Conservation (phyloP, 1,140 invertebrate genomes). For the Papilio machaon region DNA sequence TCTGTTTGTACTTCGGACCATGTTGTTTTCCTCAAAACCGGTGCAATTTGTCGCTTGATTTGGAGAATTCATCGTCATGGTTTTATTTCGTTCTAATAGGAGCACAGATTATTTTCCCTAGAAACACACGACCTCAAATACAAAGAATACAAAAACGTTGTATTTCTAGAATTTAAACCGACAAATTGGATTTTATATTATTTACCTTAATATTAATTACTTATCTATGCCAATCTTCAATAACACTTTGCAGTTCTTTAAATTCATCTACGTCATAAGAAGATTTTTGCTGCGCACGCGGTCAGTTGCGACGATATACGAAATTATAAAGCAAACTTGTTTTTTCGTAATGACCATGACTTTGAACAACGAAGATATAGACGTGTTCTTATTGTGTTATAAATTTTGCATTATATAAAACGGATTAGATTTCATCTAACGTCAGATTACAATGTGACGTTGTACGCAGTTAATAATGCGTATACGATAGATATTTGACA, state of each 20-base stretch:
- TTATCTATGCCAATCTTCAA: not conserved
- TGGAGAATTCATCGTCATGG: not conserved
- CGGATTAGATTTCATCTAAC: not conserved
- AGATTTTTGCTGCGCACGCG: not conserved
- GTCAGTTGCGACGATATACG: not conserved
- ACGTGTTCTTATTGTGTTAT: not conserved
- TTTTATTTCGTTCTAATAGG: not conserved
- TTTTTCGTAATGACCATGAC: not conserved
- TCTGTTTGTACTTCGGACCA: not conserved
- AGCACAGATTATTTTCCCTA: not conserved
- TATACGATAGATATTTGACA: too few species aligned
- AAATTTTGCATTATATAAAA: not conserved
- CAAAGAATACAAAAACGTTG: not conserved
- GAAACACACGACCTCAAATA: not conserved
- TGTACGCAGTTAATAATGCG: too few species aligned
- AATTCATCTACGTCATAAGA: not conserved
- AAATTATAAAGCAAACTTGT: not conserved
- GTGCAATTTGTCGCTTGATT: not conserved
- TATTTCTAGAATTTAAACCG: too few species aligned
- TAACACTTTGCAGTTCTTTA: not conserved
- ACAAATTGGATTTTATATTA: too few species aligned
- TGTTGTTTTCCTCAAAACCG: slow-evolving; percentile 7
- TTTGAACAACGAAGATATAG: not conserved
- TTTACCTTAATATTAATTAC: too few species aligned
- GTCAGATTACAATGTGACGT: not conserved